Conservation (phyloP, 2,888 invertebrate species). For the Platynereis dumerilii region DNA sequence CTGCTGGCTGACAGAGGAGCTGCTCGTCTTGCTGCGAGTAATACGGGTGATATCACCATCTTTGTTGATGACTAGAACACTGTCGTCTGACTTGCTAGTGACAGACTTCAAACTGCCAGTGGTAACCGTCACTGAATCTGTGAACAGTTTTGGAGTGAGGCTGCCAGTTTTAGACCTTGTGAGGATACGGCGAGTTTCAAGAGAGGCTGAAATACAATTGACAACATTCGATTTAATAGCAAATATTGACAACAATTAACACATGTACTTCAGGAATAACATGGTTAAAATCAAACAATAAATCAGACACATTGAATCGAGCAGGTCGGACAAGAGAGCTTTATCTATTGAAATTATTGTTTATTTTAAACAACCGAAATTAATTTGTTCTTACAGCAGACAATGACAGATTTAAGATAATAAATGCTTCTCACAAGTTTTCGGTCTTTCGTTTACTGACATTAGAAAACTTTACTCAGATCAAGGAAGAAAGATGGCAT, state of each 20-base stretch:
- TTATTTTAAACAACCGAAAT: too few species aligned
- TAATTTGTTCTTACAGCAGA: too few species aligned
- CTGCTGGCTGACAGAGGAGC: slow-evolving; percentile 12
- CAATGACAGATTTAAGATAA: too few species aligned
- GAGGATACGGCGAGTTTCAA: slow-evolving; percentile 68
- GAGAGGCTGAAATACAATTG: slow-evolving; percentile 7
- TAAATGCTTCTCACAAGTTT: too few species aligned
- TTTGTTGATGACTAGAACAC: slow-evolving; percentile 59
- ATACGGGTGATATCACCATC: slow-evolving; percentile 58
- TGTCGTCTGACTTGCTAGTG: slow-evolving; percentile 43
- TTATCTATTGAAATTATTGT: too few species aligned
- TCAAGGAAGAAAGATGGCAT: too few species aligned
- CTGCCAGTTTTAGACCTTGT: slow-evolving; percentile 82
- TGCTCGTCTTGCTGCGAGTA: slow-evolving; percentile 21
- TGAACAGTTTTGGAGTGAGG: slow-evolving; percentile 70
- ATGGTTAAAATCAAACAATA: too few species aligned
- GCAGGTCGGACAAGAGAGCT: too few species aligned
- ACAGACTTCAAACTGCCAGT: slow-evolving; percentile 39
- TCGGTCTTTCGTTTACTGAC: too few species aligned
- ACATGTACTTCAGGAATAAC: too few species aligned
- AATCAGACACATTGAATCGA: too few species aligned
- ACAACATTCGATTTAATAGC: background rate
- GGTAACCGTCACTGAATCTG: slow-evolving; percentile 64
- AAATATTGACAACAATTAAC: background rate
- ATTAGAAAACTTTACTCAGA: too few species aligned